Evolutionary conservation across 2,797 vertebrate genomes (phyloP).

Genomic region (Aotus griseimembra): DNA sequence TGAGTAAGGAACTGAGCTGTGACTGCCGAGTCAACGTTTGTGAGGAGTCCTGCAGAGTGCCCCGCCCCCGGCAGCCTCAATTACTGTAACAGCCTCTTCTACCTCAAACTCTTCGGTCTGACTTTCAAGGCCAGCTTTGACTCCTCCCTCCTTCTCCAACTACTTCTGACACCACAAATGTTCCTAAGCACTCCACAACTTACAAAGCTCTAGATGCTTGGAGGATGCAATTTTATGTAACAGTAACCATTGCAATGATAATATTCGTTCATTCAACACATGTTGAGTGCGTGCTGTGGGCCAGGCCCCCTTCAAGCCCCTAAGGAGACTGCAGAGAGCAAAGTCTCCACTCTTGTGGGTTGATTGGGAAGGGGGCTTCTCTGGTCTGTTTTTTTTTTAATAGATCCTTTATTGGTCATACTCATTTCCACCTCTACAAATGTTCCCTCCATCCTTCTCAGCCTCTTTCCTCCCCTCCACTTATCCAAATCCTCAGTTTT

Average conservation of each 20-base stretch:
- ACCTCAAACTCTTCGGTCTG: neutral
- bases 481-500: conserved; percentile 31
- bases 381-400: neutral
- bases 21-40: too few species aligned
- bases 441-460: neutral
- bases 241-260: neutral
- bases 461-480: neutral
- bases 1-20: neutral
- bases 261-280: neutral
- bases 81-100: neutral
- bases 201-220: neutral
- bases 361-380: neutral
- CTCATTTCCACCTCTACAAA: neutral
- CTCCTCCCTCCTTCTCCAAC: neutral
- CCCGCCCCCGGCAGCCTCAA: rapidly evolving
- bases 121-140: neutral
- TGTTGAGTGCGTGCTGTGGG: neutral
- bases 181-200: neutral
- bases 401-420: neutral
- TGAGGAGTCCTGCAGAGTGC: neutral
- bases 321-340: neutral
- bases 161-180: neutral
- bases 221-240: neutral
- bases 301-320: neutral
- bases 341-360: neutral